Evolutionary conservation across 37 sponge, comb jelly and placozoan species (phyloP), one percentile per base, ranked within the genome.

Genomic region (Bolinopsis microptera): DNA sequence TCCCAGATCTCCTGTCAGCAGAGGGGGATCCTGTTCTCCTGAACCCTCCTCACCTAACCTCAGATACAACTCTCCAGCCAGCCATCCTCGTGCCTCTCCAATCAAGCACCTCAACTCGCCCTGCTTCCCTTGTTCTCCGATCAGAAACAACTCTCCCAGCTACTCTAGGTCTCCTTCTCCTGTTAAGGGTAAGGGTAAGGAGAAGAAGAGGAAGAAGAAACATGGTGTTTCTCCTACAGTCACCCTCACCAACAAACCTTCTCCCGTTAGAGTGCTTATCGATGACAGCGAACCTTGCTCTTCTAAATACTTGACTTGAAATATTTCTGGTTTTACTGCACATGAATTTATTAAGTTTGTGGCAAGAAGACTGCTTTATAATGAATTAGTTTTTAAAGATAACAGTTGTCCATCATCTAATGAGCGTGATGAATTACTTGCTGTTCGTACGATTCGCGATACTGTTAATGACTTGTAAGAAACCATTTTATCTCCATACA

Each of bases 211-310:
- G 83, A 86, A 86, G 61, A 41, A n/a, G 27, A 41, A 23, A 33
- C 28, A 39, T 35, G 35, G 2, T 38, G 90, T 86, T 0, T 32
- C 80, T 34, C 33, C 32, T 18, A 28, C 0, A 32, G 13, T 13
- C 61, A 18, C 61, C 61, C 61, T 48, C 61, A 30, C 32, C 8
- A n/a, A 39, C n/a, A 38, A 27, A 30, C 61, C 61, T 0, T 86
- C 90, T 18, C 90, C 90, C 13, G 61, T 86, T 38, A 38, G 90
- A 16, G 41, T 86, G n/a, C 61, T 86, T 2, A 86, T 86, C 48
- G 90, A 86, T 86, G 90, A 86, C 30, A 86, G 61, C 27, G 90
- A 86, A 34, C 90, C 90, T 2, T 86, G 90, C 61, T 86, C 90
- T 39, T 86, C 90, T 23, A 86, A 86, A 86, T 41, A 86, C 24